Conservation (phyloP, 2,888 invertebrate genomes). For the Cephus nigrinus region DNA sequence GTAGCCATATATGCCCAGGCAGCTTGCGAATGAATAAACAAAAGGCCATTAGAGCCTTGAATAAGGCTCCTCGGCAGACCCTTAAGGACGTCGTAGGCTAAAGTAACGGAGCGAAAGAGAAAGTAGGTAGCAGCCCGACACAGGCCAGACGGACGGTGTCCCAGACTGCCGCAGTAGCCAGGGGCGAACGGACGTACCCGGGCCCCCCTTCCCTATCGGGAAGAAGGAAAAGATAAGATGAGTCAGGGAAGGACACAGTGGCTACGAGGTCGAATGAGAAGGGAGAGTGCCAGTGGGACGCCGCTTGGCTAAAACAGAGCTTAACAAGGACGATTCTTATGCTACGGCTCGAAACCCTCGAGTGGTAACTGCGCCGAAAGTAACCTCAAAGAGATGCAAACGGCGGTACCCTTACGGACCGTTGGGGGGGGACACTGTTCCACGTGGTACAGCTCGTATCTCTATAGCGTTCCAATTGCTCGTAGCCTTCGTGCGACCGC, state of each 20-base stretch:
- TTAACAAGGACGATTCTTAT: constrained; percentile 29
- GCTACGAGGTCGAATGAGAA: background rate
- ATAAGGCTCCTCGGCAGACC: background rate
- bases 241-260: background rate
- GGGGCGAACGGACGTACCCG: background rate
- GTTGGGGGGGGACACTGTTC: background rate
- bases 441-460: background rate
- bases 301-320: background rate
- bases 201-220: background rate
- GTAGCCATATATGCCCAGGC: background rate
- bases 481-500: background rate
- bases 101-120: background rate
- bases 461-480: background rate
- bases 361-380: constrained; percentile 16
- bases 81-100: background rate
- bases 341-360: background rate
- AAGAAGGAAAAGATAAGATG: background rate
- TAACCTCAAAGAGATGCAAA: constrained; percentile 30
- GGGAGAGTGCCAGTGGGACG: background rate
- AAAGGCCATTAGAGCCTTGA: background rate
- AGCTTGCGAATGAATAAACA: background rate
- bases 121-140: background rate
- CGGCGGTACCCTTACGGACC: constrained; percentile 13
- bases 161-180: background rate
- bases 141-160: background rate